Base-by-base conservation (phyloP, 2,113 vertebrate genomes). In the Cranoglanis bouderius region DNA sequence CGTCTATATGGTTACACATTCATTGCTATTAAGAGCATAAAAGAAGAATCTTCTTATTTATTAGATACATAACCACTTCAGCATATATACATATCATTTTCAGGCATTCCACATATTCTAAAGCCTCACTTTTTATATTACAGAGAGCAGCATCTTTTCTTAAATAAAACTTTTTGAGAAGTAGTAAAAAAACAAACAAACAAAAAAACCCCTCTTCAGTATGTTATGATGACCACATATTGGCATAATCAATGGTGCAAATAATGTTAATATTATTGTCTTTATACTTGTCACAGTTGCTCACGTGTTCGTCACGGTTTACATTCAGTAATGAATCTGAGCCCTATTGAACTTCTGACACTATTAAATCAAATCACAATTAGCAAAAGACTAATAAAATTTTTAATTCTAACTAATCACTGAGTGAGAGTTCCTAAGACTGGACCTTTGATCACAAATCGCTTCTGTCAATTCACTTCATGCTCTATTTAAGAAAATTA, bases 261-360 rank as follows among this genome's bases (percentile, higher is more conserved):
- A 92, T 90, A 85, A 91, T 91, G 91, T 90, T 51, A 75, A 90
- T 90, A 93, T 91, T 93, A 91, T 92, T 91, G 87, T 92, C 86
- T 85, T 89, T 59, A 85, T 85, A 83, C 87, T 84, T 75, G 82
- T 90, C 91, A 90, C 88, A 90, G 91, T 88, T 91, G 72, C 55
- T 89, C 82, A 93, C 90, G 93, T 95, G 92, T 94, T 94, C 93
- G 92, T 94, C 87, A 82, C 90, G 88, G 93, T 91, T 92, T 95
- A 95, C 95, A 96, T 95, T 95, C 94, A 93, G 93, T 91, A 90
- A 90, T 92, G 90, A 92, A 94, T 93, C 92, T 61, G 81, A 94
- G 93, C 92, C 93, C 90, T 65, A 49, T 90, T 83, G 89, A 91
- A 93, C 77, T 88, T 94, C 91, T 90, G 91, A 92, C 90, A 91